Base-by-base conservation (phyloP, 2,888 invertebrate genomes). In the Nephrotoma guestfalica region DNA sequence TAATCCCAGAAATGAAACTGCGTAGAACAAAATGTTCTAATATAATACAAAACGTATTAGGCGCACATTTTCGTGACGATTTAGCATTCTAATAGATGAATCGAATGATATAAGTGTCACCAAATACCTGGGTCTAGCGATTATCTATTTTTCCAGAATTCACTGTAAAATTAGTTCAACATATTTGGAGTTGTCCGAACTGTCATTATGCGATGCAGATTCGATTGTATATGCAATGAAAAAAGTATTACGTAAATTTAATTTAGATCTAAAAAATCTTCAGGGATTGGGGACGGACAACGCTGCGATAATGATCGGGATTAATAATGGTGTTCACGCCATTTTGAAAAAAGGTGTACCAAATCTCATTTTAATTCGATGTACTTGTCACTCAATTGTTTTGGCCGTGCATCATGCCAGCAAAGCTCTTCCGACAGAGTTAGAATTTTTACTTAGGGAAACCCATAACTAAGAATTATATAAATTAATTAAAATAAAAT, bases 401-500 rank as follows among this genome's bases (percentile, higher is more conserved):
- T 41, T 87, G 11, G 85, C 86, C 7, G 11, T 71, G 15, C 57
- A 51, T 71, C 57, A 43, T 41, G 86, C 86, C 0, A 41, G 30
- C 2, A 85, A 86, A 51, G 4, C 7, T 41, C 18, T 71, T 4
- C 86, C 86, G 1, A 42, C 11, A 40, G 13, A 87, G 2, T 40
- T 86, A 7, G 86, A 87, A 83, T 87, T 83, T 83, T 86, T 87
- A 71, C 85, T 88, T 40, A 57, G 85, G 18, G 88, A 89, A 88
- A 89, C 89, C 0, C 42, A 86, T 86, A 71, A 86, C 6, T 87
- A 88, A 86, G 40, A 86, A 45, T 15, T 89, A 11, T 88, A 88
- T 86, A 41, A 88, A 9, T 40, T 87, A 7, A 88, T 89, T 15
- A 89, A 88, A 88, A 47, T n/a, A 87, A 1, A 87, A 88, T n/a